phyloP scores from a whole-genome alignment of 2,113 vertebrate genomes.

The Ptyas mucosa region DNA sequence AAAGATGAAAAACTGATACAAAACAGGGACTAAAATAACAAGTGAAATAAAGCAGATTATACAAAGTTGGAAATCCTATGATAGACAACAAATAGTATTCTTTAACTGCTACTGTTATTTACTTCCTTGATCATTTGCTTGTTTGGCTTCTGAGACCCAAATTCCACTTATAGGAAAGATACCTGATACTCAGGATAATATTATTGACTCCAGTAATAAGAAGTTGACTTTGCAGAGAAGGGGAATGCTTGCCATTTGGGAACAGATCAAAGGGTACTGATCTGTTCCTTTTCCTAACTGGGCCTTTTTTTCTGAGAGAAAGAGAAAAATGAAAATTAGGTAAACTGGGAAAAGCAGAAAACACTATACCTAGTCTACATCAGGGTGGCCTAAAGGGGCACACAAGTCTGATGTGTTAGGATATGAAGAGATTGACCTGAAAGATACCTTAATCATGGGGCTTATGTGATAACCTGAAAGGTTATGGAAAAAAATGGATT shows the following conservation, averaged over 20 bases:
- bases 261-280: background rate
- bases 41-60: background rate
- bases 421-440: background rate
- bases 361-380: background rate
- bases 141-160: constrained; percentile 28
- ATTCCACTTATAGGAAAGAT: constrained; percentile 24
- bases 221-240: constrained; percentile 32
- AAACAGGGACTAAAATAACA: background rate
- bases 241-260: constrained; percentile 7
- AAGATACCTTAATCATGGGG: background rate
- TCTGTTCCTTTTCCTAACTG: background rate
- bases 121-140: background rate
- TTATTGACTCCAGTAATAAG: constrained; percentile 35
- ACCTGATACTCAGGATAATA: constrained; percentile 46
- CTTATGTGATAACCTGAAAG: background rate
- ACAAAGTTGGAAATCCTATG: background rate
- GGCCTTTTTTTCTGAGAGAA: background rate
- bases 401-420: background rate
- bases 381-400: background rate
- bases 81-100: background rate
- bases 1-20: background rate
- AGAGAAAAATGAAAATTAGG: background rate
- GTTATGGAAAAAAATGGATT: background rate
- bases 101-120: background rate
- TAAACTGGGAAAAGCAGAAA: background rate